Evolutionary conservation across 2,888 invertebrate genomes (phyloP).

Genomic region (Leucoma salicis): DNA sequence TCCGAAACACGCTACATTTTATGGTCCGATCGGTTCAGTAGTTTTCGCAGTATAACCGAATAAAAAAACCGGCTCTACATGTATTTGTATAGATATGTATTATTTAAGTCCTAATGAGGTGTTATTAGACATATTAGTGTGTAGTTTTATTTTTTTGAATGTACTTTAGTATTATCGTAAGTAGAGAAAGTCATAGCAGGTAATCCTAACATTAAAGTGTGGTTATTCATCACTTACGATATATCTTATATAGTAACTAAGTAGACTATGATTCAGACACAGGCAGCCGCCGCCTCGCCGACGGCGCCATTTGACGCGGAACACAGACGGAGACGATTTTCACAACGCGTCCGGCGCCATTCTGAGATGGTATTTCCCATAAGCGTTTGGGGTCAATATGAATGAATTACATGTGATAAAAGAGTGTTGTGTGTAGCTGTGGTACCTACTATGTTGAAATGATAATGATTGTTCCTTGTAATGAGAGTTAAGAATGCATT

Average conservation of each 20-base stretch:
- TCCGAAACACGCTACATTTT: too few species aligned
- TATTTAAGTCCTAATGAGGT: too few species aligned
- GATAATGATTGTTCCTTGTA: neutral
- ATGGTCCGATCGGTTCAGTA: too few species aligned
- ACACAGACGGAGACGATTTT: slow-evolving; percentile 26
- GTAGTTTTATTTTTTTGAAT: too few species aligned
- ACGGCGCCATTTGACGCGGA: slow-evolving; percentile 31
- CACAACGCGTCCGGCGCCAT: slow-evolving; percentile 39
- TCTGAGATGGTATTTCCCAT: slow-evolving; percentile 32
- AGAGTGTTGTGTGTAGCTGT: neutral
- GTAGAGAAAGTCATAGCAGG: too few species aligned
- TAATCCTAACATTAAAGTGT: too few species aligned
- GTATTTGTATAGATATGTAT: too few species aligned
- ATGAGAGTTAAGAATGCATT: neutral
- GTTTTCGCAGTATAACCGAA: too few species aligned
- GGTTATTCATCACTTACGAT: neutral
- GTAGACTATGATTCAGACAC: slow-evolving; percentile 33
- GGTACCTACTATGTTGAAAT: neutral
- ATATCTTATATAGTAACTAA: neutral
- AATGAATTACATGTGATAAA: slow-evolving; percentile 5
- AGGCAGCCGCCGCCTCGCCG: slow-evolving; percentile 14
- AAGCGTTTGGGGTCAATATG: slow-evolving; percentile 22
- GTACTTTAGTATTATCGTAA: too few species aligned
- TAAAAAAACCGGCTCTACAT: too few species aligned
- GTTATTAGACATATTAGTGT: too few species aligned